Evolutionary conservation across 2,888 invertebrate genomes (phyloP), one percentile per base, ranked within the genome.

Genomic region (Leuctra nigra): DNA sequence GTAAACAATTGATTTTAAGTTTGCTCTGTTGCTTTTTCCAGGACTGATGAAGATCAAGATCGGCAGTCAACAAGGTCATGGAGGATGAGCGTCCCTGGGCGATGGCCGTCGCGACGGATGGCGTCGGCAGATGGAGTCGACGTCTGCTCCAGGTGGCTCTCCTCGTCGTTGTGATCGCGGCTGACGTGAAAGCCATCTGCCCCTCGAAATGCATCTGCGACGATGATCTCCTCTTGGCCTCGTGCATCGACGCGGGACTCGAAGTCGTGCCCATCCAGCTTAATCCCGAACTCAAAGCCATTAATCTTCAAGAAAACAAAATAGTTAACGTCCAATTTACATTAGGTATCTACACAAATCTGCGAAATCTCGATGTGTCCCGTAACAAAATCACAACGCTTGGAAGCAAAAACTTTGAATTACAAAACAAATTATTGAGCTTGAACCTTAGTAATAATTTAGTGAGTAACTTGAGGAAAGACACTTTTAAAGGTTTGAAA

Each of bases 201-300:
- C 91, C 91, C 50, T 79, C 83, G 57, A 83, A 84, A 65, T 92
- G 92, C 72, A 78, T 79, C 61, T 92, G 92, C 77, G 83, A 86
- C 76, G 90, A 91, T 70, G 82, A 85, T 53, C 75, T 81, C 62
- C 80, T 88, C 62, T 81, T 81, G 58, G 86, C 87, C 24, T 81
- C 83, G 62, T 92, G 92, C 72, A 83, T 84, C 63, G 82, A 82
- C 67, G 88, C 89, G 55, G 82, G 81, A 60, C 80, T 92, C 63
- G 89, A 89, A 70, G 86, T 89, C 65, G 87, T 92, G 55, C 92
- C 92, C 59, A 91, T 91, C 65, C 91, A 91, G 69, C 78, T 92
- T 63, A 92, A 92, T 72, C 94, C 94, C 38, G 89, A 89, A 70
- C 82, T 90, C 52, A 83, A 82, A 53, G 65, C 65, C 72, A 85